Evolutionary conservation across 53 echinoderm and acorn worm genomes (phyloP).

Genomic region (Antedon mediterranea): DNA sequence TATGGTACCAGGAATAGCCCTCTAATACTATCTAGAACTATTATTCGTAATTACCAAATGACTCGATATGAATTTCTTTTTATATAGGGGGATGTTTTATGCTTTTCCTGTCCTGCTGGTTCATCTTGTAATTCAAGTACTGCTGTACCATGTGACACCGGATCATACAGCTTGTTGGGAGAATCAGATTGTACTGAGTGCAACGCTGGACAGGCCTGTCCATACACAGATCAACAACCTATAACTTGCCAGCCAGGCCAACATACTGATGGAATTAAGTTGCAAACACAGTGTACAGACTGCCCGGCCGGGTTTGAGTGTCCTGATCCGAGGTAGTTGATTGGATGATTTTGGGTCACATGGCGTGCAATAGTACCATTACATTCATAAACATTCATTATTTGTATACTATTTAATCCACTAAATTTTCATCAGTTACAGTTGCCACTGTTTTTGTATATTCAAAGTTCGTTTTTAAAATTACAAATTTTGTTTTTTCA

Average conservation of each 20-base stretch:
- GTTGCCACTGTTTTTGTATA: too few species aligned
- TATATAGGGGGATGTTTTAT: conserved; percentile 43
- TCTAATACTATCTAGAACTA: too few species aligned
- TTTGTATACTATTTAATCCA: too few species aligned
- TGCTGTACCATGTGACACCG: not conserved
- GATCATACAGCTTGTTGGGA: conserved; percentile 42
- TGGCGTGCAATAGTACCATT: too few species aligned
- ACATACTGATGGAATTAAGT: conserved; percentile 53
- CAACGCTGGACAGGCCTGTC: conserved; percentile 52
- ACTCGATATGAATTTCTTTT: not conserved
- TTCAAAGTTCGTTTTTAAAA: too few species aligned
- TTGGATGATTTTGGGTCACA: too few species aligned
- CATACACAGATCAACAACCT: conserved; percentile 28
- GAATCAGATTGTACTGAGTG: conserved; percentile 37
- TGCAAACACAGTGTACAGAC: conserved; percentile 24
- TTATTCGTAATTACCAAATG: too few species aligned
- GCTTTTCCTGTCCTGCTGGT: conserved; percentile 62
- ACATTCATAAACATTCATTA: too few species aligned
- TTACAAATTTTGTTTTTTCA: conserved; percentile 4
- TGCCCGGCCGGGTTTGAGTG: conserved; percentile 69
- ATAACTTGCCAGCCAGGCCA: conserved; percentile 47
- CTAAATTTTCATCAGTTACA: too few species aligned
- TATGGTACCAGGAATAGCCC: too few species aligned
- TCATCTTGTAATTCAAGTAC: conserved; percentile 19
- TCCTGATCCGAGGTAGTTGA: conserved; percentile 57